Evolutionary conservation across 2,797 vertebrate species (phyloP).

Genomic region (Crocodylus rhombifer): DNA sequence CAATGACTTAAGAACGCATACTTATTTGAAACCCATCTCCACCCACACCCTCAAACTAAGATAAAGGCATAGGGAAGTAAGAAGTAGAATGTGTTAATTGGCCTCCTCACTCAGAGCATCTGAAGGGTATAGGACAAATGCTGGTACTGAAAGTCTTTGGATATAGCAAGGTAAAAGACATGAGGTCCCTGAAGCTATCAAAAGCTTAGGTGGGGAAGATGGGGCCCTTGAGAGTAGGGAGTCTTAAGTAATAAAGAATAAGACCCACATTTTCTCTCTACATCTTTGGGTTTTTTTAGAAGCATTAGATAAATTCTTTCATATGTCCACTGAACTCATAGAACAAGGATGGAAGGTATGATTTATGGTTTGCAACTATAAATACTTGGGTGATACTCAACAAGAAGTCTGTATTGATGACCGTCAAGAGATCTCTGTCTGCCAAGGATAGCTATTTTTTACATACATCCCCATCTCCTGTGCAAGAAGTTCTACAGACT

Average conservation of each 20-base stretch:
- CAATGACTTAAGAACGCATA: background rate
- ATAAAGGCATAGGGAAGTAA: too few relatives aligned
- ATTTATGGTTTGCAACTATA: background rate
- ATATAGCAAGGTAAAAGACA: background rate
- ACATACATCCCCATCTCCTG: too few relatives aligned
- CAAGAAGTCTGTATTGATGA: background rate
- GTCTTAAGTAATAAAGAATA: background rate
- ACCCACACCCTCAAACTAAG: too few relatives aligned
- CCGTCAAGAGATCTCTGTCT: background rate
- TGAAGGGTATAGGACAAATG: background rate
- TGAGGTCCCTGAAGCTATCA: background rate
- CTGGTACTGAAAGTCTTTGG: background rate
- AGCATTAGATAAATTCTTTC: background rate
- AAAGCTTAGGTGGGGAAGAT: background rate
- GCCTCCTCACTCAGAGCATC: background rate
- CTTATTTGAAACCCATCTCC: constrained; percentile 11
- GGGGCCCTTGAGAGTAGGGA: background rate
- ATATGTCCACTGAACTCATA: background rate
- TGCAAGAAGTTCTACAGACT: too few relatives aligned
- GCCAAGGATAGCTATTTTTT: background rate
- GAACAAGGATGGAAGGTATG: background rate
- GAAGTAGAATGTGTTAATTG: background rate
- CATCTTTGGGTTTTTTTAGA: background rate
- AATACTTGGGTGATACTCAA: background rate
- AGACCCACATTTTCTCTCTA: background rate